These are phyloP conservation scores for Eueides isabella DNA, from an alignment of 1,140 invertebrate species.

Conservation along the genomic window DNA sequence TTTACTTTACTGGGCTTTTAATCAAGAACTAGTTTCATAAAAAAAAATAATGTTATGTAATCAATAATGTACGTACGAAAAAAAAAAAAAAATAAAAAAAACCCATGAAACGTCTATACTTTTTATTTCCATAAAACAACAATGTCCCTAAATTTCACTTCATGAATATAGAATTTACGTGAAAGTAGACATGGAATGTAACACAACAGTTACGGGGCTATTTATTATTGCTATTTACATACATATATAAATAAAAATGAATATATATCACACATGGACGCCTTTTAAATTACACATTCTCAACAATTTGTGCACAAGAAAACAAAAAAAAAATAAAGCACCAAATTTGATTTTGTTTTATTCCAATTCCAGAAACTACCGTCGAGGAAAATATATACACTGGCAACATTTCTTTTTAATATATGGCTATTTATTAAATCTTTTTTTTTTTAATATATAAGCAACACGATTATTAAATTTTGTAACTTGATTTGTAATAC, in stretches of 20 bases:
- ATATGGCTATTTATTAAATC: conserved; percentile 20
- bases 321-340: conserved; percentile 41
- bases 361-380: conserved; percentile 37
- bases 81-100: conserved; percentile 2
- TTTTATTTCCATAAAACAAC: conserved; percentile 78
- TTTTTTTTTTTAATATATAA: conserved; percentile 30
- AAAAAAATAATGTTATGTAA: not conserved
- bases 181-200: conserved; percentile 73
- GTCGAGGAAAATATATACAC: conserved; percentile 61
- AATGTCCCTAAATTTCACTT: conserved; percentile 70
- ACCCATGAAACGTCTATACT: conserved; percentile 62
- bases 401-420: conserved; percentile 49
- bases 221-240: conserved; percentile 62
- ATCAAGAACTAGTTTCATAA: not conserved
- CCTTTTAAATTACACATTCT: conserved; percentile 39
- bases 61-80: conserved; percentile 18
- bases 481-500: conserved; percentile 71
- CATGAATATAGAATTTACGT: conserved; percentile 55
- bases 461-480: conserved; percentile 66
- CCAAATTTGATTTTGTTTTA: conserved; percentile 49
- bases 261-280: conserved; percentile 42
- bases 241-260: conserved; percentile 44
- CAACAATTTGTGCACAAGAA: conserved; percentile 61
- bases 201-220: conserved; percentile 59
- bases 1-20: too few relatives aligned